phyloP scores from a whole-genome alignment of 2,797 vertebrate species.

The Chaetophractus vellerosus region DNA sequence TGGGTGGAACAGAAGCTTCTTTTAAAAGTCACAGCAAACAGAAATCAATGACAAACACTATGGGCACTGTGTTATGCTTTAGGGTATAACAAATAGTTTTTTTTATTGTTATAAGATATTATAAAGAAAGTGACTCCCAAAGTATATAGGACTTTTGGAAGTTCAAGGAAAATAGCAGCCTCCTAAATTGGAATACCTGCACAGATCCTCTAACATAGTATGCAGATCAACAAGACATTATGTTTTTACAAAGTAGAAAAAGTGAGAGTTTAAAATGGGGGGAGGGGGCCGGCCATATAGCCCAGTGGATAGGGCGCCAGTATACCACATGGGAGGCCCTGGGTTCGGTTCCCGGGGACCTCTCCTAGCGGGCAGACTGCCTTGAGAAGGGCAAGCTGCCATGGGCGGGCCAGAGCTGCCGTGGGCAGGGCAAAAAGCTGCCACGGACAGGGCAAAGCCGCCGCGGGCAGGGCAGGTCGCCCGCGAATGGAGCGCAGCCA shows the following conservation, averaged over 20 bases:
- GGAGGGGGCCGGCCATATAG: too few relatives aligned
- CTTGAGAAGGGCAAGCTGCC: too few relatives aligned
- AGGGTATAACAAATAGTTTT: not conserved
- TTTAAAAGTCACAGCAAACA: not conserved
- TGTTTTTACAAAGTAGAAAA: slow-evolving; percentile 8
- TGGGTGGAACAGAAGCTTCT: not conserved
- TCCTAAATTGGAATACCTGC: not conserved
- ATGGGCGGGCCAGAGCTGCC: too few relatives aligned
- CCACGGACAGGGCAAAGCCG: too few relatives aligned
- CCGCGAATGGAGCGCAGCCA: too few relatives aligned
- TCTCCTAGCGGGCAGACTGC: too few relatives aligned
- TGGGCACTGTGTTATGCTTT: not conserved
- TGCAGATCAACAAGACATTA: not conserved
- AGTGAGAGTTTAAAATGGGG: not conserved
- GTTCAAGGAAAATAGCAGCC: not conserved
- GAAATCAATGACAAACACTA: not conserved
- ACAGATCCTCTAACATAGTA: not conserved
- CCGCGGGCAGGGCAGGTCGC: too few relatives aligned
- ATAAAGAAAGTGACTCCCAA: not conserved
- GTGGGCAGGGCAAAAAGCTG: too few relatives aligned
- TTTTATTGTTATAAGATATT: not conserved
- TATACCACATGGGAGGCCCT: too few relatives aligned
- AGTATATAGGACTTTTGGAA: not conserved
- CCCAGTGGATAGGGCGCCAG: too few relatives aligned
- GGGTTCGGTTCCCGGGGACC: too few relatives aligned